Evolutionary conservation across 2,113 vertebrate species (phyloP), one percentile per base, ranked within the genome.

Genomic region (Thomomys bottae): DNA sequence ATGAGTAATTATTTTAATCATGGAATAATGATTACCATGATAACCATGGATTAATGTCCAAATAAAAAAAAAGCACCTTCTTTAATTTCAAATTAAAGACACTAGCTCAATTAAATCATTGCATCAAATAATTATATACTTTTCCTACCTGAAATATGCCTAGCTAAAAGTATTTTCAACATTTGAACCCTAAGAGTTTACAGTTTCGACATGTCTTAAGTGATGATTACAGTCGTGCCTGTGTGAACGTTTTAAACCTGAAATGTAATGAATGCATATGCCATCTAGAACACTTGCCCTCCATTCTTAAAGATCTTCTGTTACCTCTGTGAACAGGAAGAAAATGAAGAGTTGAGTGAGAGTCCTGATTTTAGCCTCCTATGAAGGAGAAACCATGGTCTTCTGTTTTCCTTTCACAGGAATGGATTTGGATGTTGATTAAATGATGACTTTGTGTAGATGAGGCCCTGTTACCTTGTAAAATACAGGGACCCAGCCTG

Each of bases 151-250:
- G 15, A 14, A 54, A 54, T 54, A 0, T 75, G 21, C 21, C 32
- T 80, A 40, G 8, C 63, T 71, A 78, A 84, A 90, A 84, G 57
- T 40, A 94, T 28, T 54, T 89, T 67, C 80, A 88, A 84, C 36
- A 72, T 68, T 87, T 89, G 90, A 88, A 83, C 14, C 32, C 21
- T 75, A 87, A 82, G 36, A 72, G 32, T 64, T 82, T 57, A 61
- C 42, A 45, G 15, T 54, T 23, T 92, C 42, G 36, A 20, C 8
- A 21, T 80, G 32, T 24, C 87, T 95, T 49, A 21, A 64, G 49
- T 83, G n/a, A 34, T 84, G 84, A 54, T 64, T 94, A 6, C 7
- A 3, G 63, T 45, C 38, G 38, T 68, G 23, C 54, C 45, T 24
- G 15, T 3, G 49, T 84, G 38, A 75, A 21, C 21, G 34, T 89